phyloP scores from a whole-genome alignment of 2,888 invertebrate genomes.

The Xylota segnis region DNA sequence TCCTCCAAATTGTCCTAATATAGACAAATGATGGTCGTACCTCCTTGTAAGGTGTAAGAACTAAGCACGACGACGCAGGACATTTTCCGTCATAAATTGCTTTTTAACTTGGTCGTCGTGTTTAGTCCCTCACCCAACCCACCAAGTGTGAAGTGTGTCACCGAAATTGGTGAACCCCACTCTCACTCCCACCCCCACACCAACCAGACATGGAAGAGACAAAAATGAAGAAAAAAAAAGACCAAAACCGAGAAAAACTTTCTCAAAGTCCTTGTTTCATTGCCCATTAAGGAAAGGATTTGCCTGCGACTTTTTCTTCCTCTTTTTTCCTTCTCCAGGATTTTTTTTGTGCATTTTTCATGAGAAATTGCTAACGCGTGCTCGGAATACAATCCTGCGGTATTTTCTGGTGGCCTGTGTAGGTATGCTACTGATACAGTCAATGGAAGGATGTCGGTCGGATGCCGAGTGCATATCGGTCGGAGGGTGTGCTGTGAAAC shows the following conservation, averaged over 20 bases:
- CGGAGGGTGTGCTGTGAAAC: constrained; percentile 22
- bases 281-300: constrained; percentile 76
- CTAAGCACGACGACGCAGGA: constrained; percentile 19
- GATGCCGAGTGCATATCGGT: constrained; percentile 52
- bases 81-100: constrained; percentile 67
- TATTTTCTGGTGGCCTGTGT: constrained; percentile 22
- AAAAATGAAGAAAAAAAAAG: not conserved
- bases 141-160: constrained; percentile 65
- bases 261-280: constrained; percentile 75
- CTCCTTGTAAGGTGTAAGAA: constrained; percentile 45
- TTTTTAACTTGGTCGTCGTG: constrained; percentile 62
- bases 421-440: constrained; percentile 61
- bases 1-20: constrained; percentile 34
- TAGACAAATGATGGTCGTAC: constrained; percentile 53
- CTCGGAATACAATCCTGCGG: constrained; percentile 79
- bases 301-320: constrained; percentile 70
- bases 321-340: constrained; percentile 52
- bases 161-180: constrained; percentile 61
- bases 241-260: constrained; percentile 59
- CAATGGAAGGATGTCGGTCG: constrained; percentile 51
- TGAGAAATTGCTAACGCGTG: constrained; percentile 84
- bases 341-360: constrained; percentile 80
- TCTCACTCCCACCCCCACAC: no score
- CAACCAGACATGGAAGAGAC: constrained; percentile 28
- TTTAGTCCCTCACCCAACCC: constrained; percentile 6